Base-by-base conservation (phyloP, 2,888 invertebrate species). In the Drosophila quasianomalipes region DNA sequence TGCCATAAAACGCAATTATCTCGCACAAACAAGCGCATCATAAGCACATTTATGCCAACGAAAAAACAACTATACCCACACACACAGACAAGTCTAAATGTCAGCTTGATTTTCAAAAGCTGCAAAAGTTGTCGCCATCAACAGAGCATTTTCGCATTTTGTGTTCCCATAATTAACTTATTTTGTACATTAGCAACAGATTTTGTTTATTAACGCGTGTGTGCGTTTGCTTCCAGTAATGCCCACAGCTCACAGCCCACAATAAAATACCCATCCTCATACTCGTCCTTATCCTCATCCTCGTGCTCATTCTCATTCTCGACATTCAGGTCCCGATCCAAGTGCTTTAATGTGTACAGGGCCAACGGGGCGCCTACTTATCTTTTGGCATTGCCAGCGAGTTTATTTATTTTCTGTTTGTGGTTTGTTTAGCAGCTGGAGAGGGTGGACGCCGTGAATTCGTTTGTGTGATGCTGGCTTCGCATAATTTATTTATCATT, bases 401-500 rank as follows among this genome's bases (percentile, higher is more conserved):
- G 86, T 79, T 90, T 90, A 86, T 90, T 86, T 90, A 89, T 90
- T 85, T 90, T 83, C 76, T 85, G 82, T 72, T 81, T 88, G 76
- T 69, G 89, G 78, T 74, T 83, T 83, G 68, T 59, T 68, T 44
- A 47, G 16, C 70, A 52, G 35, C 58, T 28, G 28, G 19, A 57
- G 28, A 30, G 0, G 5, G 57, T 12, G 28, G 41, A 14, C 35
- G 49, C 67, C n/a, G 37, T 19, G 31, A 44, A 70, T 70, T 74
- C 68, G 79, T 82, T 82, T 82, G 72, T 87, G 85, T 64, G 85
- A 57, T 74, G 74, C 74, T 81, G 85, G 75, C 88, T 83, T 70
- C 79, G 85, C 83, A 86, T 86, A 88, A 86, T 90, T 89, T 86
- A 89, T 86, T 86, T 86, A 90, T 86, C 85, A 89, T 86, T 86